These are phyloP conservation scores for Oscarella lobularis DNA, from an alignment of 37 sponge, comb jelly and placozoan species.

Conservation along the genomic window DNA sequence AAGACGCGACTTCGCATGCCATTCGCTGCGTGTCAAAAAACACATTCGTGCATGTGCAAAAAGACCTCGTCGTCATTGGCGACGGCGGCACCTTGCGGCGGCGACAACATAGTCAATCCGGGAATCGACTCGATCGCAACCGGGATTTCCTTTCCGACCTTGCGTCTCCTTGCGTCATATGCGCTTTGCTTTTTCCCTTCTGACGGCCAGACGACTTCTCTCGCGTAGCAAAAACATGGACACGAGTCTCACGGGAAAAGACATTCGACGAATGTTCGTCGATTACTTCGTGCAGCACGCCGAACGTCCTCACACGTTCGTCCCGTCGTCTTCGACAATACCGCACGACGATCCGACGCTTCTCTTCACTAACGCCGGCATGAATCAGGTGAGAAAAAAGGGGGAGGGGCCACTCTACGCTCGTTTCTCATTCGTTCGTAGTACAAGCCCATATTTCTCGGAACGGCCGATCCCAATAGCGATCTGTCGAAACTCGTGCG, in stretches of 20 bases:
- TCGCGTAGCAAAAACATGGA: too few relatives aligned
- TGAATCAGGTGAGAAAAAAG: conserved; percentile 98
- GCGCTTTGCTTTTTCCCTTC: too few relatives aligned
- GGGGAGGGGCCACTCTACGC: background rate
- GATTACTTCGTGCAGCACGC: conserved; percentile 61
- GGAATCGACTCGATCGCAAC: too few relatives aligned
- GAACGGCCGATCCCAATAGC: conserved; percentile 91
- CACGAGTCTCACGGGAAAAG: conserved; percentile 23
- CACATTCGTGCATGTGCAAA: too few relatives aligned
- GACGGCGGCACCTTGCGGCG: background rate
- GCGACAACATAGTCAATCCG: conserved; percentile 2
- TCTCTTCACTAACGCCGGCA: conserved; percentile 97
- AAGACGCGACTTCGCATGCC: too few relatives aligned
- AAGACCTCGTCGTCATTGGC: too few relatives aligned
- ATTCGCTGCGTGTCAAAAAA: too few relatives aligned
- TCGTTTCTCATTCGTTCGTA: conserved; percentile 12
- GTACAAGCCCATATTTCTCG: conserved; percentile 92
- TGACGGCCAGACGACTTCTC: too few relatives aligned
- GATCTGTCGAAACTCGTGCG: conserved; percentile 70
- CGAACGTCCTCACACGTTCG: conserved; percentile 37
- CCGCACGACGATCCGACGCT: conserved; percentile 91
- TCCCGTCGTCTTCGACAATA: conserved; percentile 73
- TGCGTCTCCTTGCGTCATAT: too few relatives aligned
- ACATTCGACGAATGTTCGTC: conserved; percentile 75
- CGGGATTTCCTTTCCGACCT: too few relatives aligned